Base-by-base conservation (phyloP, 2,888 invertebrate species). In the Drosophila pseudotakahashii region DNA sequence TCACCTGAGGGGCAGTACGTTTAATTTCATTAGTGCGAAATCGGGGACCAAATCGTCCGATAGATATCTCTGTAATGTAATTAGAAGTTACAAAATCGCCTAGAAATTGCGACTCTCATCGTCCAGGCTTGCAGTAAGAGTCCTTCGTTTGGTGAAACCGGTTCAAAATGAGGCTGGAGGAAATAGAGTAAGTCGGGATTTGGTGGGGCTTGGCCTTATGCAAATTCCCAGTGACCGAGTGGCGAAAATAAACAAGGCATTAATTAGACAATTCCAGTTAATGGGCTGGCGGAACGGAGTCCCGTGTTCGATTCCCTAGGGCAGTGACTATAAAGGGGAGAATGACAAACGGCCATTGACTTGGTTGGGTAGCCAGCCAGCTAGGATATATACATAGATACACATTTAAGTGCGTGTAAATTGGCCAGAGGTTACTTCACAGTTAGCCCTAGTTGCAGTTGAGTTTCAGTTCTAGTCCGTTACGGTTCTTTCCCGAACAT, bases 231-330 rank as follows among this genome's bases (percentile, higher is more conserved):
- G 16, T n/a, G 52, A 55, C 32, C 53, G 13, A 16, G 36, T 78
- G 81, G 62, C 81, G 73, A 83, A 86, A 76, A 71, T 76, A 76
- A 76, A 69, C 69, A 39, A 7, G 13, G 41, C 42, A 54, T 55
- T 78, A 83, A 82, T 82, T 82, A 83, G 73, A 42, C 58, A 74
- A 50, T 70, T 60, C 63, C 72, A 67, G 60, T 58, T 75, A 82
- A 79, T 81, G 67, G 60, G 68, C 44, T 53, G 55, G 44, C 44
- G 47, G 41, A 50, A 54, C 16, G 50, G 30, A 26, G 45, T 47
- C 45, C 45, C 26, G 45, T n/a, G 10, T 51, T 42, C 37, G 36
- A 50, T 32, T 73, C 80, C 76, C 68, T 26, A 13, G 80, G 60
- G 80, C 51, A 32, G 11, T 6, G 50, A 3, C 14, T 54, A 19